These are phyloP conservation scores for Sander lucioperca DNA, from an alignment of 2,113 vertebrate genomes.

Conservation along the genomic window DNA sequence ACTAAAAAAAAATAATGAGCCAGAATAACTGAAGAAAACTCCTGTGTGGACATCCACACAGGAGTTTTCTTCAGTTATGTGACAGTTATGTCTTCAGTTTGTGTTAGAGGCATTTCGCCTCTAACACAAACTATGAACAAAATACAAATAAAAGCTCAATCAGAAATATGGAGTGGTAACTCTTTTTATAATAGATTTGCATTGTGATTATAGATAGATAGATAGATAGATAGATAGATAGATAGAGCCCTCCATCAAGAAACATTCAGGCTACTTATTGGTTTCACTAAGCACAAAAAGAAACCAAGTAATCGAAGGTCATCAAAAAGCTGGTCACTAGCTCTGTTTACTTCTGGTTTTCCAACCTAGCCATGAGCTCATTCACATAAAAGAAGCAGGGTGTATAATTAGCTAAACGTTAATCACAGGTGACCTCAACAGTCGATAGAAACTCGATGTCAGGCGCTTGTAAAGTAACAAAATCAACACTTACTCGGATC, in stretches of 20 bases:
- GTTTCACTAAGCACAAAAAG: not conserved
- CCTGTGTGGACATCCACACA: too few relatives aligned
- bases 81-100: too few relatives aligned
- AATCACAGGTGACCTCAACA: not conserved
- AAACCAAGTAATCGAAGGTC: not conserved
- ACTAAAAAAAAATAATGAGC: not conserved
- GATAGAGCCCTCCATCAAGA: not conserved
- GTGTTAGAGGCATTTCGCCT: too few relatives aligned
- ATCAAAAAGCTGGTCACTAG: not conserved
- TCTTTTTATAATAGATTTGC: not conserved
- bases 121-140: too few relatives aligned
- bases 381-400: not conserved
- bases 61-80: too few relatives aligned
- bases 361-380: not conserved
- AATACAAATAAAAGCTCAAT: not conserved
- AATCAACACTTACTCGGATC: slow-evolving; percentile 7
- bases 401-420: not conserved
- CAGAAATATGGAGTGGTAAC: not conserved
- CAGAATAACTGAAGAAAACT: not conserved
- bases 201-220: not conserved
- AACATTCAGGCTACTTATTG: not conserved
- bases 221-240: too few relatives aligned
- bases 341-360: not conserved
- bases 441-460: not conserved
- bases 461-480: not conserved